Percentiles rank a stretch among this genome's conserved stretches.
These are phyloP conservation scores for Allenopithecus nigroviridis DNA, from an alignment of 2,797 vertebrate genomes.

Conservation along the genomic window DNA sequence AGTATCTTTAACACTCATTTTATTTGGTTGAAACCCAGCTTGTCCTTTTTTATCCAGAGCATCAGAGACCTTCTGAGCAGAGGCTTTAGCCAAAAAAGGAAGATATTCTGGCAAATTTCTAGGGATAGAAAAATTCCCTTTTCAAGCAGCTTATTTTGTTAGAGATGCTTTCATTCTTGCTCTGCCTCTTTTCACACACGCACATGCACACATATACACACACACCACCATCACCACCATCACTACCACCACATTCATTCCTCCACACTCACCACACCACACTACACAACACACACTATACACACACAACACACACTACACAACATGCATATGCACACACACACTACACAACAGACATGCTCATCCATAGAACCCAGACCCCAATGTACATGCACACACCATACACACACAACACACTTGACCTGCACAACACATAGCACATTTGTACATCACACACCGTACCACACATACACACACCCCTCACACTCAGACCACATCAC, in stretches of 20 bases:
- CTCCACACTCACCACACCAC: no score
- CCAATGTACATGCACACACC: background rate
- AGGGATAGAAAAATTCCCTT: background rate
- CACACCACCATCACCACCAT: background rate
- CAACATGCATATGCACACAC: no score
- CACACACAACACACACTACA: no score
- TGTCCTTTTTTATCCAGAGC: slow-evolving; percentile 17
- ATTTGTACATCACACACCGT: background rate
- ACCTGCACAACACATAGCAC: background rate
- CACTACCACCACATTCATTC: background rate
- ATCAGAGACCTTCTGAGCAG: background rate
- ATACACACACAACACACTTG: background rate
- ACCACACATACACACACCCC: background rate
- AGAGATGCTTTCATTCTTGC: background rate
- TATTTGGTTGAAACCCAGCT: background rate
- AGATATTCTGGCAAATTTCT: background rate
- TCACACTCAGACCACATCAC: background rate
- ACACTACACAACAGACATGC: no score
- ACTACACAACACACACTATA: no score
- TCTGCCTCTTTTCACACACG: background rate
- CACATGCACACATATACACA: background rate
- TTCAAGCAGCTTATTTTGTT: background rate
- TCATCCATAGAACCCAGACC: background rate
- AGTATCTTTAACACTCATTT: slow-evolving; percentile 6
- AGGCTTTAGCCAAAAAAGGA: background rate